Evolutionary conservation across 2,113 vertebrate genomes (phyloP), one percentile per base, ranked within the genome.

Genomic region (Trichechus manatus): DNA sequence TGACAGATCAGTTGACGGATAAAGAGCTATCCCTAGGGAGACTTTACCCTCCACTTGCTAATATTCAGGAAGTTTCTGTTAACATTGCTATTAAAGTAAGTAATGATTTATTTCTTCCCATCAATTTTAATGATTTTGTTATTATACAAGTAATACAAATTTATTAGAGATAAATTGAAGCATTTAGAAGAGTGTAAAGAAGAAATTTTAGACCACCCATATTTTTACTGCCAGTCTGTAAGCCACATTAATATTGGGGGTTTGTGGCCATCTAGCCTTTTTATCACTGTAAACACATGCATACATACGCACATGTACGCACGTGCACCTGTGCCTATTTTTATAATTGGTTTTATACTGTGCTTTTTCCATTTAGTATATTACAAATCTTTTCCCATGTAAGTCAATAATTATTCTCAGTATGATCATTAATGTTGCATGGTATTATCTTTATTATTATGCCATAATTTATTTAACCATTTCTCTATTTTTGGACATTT

Each of bases 21-120:
- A 98, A 99, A 96, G 99, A 99, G 29, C 98, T 99, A 7, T 98
- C 97, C 7, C 98, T 99, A 77, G 99, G 99, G 42, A 98, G 99
- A 70, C 99, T 99, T 92, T 99, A 99, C 96, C 99, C 99, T 70
- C 99, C 99, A 0, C 99, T 99, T 59, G 99, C 99, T 95, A 99
- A 99, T 96, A 99, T 99, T 98, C 99, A 99, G 98, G 99, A 99
- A 98, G 99, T 99, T 95, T 99, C 99, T n/a, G 72, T 99, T 98
- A 98, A 98, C 96, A 99, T 99, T 96, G 99, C 99, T 89, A 97
- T 99, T 96, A 99, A 99, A 98, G 99, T 99, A 98, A 98, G 99
- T 98, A 19, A 0, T 77, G 64, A 87, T 63, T 39, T 95, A 39
- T 92, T 15, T 90, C 33, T 86, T 91, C 59, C 64, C 17, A n/a